A percentile compares a stretch with the other conserved stretches of the same genome.
phyloP scores from a whole-genome alignment of 2,797 vertebrate genomes.

The Notolabrus celidotus region DNA sequence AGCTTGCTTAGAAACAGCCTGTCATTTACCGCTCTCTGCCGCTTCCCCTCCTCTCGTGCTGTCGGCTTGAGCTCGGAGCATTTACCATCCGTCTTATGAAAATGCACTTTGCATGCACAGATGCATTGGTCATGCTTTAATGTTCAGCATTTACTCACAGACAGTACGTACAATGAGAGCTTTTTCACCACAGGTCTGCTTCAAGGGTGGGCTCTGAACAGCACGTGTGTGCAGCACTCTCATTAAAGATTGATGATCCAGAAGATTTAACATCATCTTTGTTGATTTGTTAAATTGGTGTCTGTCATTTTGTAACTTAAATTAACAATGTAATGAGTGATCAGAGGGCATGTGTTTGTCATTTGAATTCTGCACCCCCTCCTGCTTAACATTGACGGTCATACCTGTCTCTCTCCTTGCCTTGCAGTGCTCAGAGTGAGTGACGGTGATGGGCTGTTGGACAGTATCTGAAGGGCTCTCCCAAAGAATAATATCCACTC shows the following conservation, averaged over 20 bases:
- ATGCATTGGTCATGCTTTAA: constrained; percentile 65
- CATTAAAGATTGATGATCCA: constrained; percentile 71
- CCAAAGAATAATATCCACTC: constrained; percentile 70
- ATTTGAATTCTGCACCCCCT: constrained; percentile 45
- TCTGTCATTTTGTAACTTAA: constrained; percentile 54
- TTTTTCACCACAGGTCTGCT: constrained; percentile 62
- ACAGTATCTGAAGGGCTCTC: constrained; percentile 64
- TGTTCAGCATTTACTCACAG: constrained; percentile 62
- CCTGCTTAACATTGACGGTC: constrained; percentile 54
- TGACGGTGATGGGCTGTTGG: constrained; percentile 68
- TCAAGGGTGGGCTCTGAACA: constrained; percentile 46
- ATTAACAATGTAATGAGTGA: constrained; percentile 63
- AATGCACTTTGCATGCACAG: constrained; percentile 58
- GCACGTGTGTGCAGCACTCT: constrained; percentile 37
- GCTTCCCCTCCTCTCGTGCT: constrained; percentile 66
- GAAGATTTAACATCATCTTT: constrained; percentile 68
- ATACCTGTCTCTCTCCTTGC: constrained; percentile 46
- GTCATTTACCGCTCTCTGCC: constrained; percentile 60
- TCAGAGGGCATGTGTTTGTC: constrained; percentile 43
- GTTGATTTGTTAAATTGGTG: constrained; percentile 71
- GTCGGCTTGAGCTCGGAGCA: constrained; percentile 32
- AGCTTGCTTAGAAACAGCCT: constrained; percentile 65
- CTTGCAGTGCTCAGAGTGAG: constrained; percentile 66
- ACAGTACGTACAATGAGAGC: constrained; percentile 48
- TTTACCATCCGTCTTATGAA: constrained; percentile 55